Conservation (phyloP, 2,797 vertebrate species). For the Muscicapa comitata region DNA sequence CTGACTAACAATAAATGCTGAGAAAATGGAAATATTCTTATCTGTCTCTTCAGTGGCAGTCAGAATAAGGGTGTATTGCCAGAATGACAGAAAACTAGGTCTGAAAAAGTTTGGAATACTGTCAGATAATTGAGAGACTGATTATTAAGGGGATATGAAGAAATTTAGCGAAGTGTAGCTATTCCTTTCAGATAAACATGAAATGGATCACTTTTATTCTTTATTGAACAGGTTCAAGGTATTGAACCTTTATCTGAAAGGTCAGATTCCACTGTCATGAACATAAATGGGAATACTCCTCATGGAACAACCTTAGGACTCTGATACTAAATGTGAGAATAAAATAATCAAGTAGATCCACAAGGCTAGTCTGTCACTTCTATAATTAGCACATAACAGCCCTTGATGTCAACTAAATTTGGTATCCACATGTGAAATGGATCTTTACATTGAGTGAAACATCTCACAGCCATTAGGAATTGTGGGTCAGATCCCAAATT, state of each 20-base stretch:
- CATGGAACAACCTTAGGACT: not conserved
- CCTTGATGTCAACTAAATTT: not conserved
- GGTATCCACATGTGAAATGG: not conserved
- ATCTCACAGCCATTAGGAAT: not conserved
- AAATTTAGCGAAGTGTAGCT: not conserved
- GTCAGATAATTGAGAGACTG: not conserved
- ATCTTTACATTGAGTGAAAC: not conserved
- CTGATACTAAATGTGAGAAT: not conserved
- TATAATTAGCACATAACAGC: not conserved
- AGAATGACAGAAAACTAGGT: not conserved
- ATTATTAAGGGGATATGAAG: not conserved
- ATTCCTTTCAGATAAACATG: not conserved
- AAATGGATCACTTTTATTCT: not conserved
- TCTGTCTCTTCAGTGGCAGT: not conserved
- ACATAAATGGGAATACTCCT: not conserved
- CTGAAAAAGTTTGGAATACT: not conserved
- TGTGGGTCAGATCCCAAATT: fast-evolving
- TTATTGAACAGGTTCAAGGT: not conserved
- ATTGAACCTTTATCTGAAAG: too few species aligned
- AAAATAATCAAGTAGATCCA: not conserved
- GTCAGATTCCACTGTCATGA: not conserved
- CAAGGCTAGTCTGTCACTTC: not conserved
- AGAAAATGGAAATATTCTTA: not conserved
- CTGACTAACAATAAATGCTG: not conserved
- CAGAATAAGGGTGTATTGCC: not conserved